Base-by-base conservation (phyloP, 2,113 vertebrate genomes). In the Sciurus niger region DNA sequence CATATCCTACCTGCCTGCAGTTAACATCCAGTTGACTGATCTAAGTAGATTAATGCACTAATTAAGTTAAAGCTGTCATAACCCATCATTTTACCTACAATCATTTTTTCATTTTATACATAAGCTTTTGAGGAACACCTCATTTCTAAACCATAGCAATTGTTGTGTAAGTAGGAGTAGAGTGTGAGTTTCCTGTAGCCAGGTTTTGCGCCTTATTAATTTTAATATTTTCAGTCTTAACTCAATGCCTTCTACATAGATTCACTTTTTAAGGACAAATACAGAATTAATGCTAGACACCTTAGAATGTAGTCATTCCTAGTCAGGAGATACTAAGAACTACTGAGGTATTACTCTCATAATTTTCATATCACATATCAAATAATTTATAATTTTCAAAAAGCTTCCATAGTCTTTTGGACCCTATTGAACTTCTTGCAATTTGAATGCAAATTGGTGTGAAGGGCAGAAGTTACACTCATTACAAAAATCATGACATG, bases 181-280 rank as follows among this genome's bases (percentile, higher is more conserved):
- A 92, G 14, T 55, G 18, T 5, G 51, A 77, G 48, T 51, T 84
- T 74, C 63, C 53, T 51, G 58, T 92, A 18, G 51, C 22, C 67
- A 88, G 20, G 2, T 63, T 63, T 84, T 95, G 7, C 24, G 30
- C 37, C 18, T 90, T 88, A 70, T 32, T 70, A 83, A 95, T 88
- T 96, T 94, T 65, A 80, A 77, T 63, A 40, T 76, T 16, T 20
- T 83, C 30, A 76, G 37, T 89, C 17, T 82, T 85, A 94, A 25
- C 34, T 92, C 76, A 51, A 8, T 67, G 40, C 34, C 30, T 80
- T 16, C 48, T n/a, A 51, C 24, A 25, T 2, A 80, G 76, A 70
- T 13, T 55, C 55, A 46, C n/a, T 60, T 48, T 77, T 82, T 55
- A 34, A 80, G 65, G 10, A 40, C 25, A 80, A 95, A 84, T 73